Conservation (phyloP, 2,888 invertebrate genomes). For the Sinopyrophorus schimmeli region DNA sequence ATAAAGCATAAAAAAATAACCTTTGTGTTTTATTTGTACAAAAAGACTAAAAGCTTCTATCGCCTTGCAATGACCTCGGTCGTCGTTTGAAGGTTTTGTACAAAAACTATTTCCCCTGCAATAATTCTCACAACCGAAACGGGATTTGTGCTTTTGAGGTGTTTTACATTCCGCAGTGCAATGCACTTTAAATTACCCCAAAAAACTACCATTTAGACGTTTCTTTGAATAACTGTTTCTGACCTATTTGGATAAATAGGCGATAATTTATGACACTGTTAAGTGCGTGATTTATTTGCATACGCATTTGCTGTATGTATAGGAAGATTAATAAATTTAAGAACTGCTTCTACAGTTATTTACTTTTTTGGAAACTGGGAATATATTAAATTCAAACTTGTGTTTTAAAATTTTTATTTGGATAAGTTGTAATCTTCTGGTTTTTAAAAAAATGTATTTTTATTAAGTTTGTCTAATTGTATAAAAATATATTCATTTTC, state of each 20-base stretch:
- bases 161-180: slow-evolving; percentile 47
- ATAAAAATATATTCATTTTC: too few species aligned
- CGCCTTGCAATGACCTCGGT: slow-evolving; percentile 33
- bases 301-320: slow-evolving; percentile 31
- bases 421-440: too few species aligned
- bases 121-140: slow-evolving; percentile 47
- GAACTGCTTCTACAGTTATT: too few species aligned
- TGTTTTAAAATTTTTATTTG: too few species aligned
- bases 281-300: slow-evolving; percentile 32
- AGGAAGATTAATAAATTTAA: slow-evolving; percentile 11
- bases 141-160: slow-evolving; percentile 46
- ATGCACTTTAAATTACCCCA: slow-evolving; percentile 49
- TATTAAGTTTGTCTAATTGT: too few species aligned
- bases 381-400: too few species aligned
- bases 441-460: too few species aligned
- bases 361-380: too few species aligned
- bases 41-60: slow-evolving; percentile 32
- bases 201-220: slow-evolving; percentile 39
- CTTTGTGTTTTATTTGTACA: slow-evolving; percentile 29
- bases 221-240: slow-evolving; percentile 49
- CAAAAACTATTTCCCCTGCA: slow-evolving; percentile 47
- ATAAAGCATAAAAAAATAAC: slow-evolving; percentile 36
- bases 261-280: slow-evolving; percentile 46
- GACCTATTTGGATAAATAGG: slow-evolving; percentile 50
- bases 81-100: slow-evolving; percentile 35